Conservation (phyloP, 92 coral and sea anemone genomes). For the Palythoa grandis region DNA sequence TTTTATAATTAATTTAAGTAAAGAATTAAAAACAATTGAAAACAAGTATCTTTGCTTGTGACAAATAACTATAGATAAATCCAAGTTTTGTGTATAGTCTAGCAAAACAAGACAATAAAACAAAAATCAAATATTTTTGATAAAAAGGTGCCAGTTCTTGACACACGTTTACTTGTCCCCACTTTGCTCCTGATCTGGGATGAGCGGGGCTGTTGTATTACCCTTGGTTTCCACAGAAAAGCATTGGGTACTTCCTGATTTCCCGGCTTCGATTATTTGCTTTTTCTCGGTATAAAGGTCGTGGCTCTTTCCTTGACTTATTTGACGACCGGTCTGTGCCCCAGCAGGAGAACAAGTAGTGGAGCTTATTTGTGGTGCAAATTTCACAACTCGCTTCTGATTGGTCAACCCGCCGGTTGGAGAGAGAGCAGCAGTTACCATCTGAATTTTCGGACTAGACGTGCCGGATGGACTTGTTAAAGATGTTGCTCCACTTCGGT, state of each 20-base stretch:
- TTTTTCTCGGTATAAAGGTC: not conserved
- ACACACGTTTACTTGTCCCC: not conserved
- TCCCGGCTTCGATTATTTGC: not conserved
- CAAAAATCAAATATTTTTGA: not conserved
- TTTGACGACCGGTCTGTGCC: not conserved
- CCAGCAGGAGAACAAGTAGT: not conserved
- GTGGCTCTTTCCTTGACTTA: not conserved
- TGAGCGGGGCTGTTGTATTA: not conserved
- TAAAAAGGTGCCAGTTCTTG: not conserved
- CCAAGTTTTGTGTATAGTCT: not conserved
- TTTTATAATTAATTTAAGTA: not conserved
- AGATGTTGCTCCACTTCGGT: not conserved
- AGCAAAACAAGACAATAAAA: not conserved
- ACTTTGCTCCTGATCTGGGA: not conserved
- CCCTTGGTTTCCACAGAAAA: not conserved
- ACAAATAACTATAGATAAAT: not conserved
- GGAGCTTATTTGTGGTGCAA: constrained; percentile 1
- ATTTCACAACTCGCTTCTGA: not conserved
- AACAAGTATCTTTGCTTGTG: not conserved
- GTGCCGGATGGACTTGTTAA: constrained; percentile 2
- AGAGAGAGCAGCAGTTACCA: not conserved
- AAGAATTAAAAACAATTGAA: not conserved
- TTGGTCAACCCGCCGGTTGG: not conserved
- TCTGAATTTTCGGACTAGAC: not conserved
- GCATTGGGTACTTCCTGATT: not conserved